These are phyloP conservation scores for Bubo scandiacus DNA, from an alignment of 2,113 vertebrate species.

Conservation along the genomic window DNA sequence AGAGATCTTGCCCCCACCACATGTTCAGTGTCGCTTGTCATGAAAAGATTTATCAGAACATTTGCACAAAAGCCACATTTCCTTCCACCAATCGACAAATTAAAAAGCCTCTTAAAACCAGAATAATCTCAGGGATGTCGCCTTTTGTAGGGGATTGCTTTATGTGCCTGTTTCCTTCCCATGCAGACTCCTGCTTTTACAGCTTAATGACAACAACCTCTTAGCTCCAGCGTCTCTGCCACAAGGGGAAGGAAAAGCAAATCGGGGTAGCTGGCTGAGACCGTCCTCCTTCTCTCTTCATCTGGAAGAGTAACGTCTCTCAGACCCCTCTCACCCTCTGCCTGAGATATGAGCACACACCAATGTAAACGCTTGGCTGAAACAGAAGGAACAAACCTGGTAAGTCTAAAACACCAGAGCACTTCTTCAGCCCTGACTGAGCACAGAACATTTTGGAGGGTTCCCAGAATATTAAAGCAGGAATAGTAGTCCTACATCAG, in stretches of 20 bases:
- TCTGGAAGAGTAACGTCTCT: neutral
- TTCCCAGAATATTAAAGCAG: neutral
- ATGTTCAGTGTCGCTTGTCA: neutral
- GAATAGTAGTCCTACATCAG: neutral
- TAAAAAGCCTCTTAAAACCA: constrained; percentile 18
- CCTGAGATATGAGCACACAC: accelerated
- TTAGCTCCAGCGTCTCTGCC: neutral
- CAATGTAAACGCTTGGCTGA: neutral
- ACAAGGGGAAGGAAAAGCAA: neutral
- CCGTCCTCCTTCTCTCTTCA: neutral
- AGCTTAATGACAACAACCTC: neutral
- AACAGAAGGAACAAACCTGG: neutral
- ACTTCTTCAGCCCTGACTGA: neutral
- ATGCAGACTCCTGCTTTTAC: neutral
- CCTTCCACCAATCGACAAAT: neutral
- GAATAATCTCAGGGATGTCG: neutral
- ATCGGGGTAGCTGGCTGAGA: neutral
- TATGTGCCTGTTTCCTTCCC: neutral
- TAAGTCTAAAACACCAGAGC: neutral
- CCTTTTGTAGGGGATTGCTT: neutral
- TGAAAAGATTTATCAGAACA: neutral
- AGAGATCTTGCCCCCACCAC: neutral
- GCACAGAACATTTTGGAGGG: neutral
- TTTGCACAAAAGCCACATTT: neutral
- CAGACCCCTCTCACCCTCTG: neutral